These are phyloP conservation scores for Rhamnusium bicolor DNA, from an alignment of 2,888 invertebrate genomes.

Conservation along the genomic window DNA sequence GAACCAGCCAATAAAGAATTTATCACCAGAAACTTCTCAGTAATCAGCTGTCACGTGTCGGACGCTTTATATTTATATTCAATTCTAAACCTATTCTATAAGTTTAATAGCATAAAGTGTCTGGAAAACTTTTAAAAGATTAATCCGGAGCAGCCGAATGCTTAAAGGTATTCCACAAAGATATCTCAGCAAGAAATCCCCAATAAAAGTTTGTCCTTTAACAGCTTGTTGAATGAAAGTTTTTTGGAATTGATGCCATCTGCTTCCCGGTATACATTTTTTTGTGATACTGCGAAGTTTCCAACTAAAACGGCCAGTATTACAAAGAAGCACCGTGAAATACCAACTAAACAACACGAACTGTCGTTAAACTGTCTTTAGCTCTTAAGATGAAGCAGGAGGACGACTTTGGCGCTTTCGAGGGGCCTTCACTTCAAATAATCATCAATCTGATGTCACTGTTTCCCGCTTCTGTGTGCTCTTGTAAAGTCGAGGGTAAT, in stretches of 20 bases:
- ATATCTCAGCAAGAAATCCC: slow-evolving; percentile 41
- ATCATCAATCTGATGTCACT: slow-evolving; percentile 42
- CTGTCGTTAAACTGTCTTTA: slow-evolving; percentile 44
- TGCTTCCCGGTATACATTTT: slow-evolving; percentile 35
- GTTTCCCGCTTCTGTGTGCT: slow-evolving; percentile 3
- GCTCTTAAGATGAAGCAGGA: slow-evolving; percentile 29
- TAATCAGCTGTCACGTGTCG: neutral
- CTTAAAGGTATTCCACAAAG: slow-evolving; percentile 40
- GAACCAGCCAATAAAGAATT: neutral
- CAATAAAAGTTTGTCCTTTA: slow-evolving; percentile 46
- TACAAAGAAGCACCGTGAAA: slow-evolving; percentile 38
- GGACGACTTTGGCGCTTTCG: slow-evolving; percentile 33
- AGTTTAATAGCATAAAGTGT: slow-evolving; percentile 35
- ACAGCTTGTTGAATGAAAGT: slow-evolving; percentile 49
- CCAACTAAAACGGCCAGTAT: slow-evolving; percentile 36
- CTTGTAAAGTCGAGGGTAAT: slow-evolving; percentile 32
- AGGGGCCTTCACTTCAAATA: slow-evolving; percentile 38
- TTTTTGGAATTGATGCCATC: slow-evolving; percentile 45
- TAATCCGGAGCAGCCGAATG: slow-evolving; percentile 31
- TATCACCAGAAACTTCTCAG: neutral
- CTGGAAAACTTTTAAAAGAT: slow-evolving; percentile 39
- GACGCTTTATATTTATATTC: slow-evolving; percentile 30
- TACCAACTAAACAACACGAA: slow-evolving; percentile 41
- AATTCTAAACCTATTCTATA: slow-evolving; percentile 28
- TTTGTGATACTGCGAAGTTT: slow-evolving; percentile 32